Evolutionary conservation across 2,888 invertebrate species (phyloP), one percentile per base, ranked within the genome.

Genomic region (Xestia ashworthii): DNA sequence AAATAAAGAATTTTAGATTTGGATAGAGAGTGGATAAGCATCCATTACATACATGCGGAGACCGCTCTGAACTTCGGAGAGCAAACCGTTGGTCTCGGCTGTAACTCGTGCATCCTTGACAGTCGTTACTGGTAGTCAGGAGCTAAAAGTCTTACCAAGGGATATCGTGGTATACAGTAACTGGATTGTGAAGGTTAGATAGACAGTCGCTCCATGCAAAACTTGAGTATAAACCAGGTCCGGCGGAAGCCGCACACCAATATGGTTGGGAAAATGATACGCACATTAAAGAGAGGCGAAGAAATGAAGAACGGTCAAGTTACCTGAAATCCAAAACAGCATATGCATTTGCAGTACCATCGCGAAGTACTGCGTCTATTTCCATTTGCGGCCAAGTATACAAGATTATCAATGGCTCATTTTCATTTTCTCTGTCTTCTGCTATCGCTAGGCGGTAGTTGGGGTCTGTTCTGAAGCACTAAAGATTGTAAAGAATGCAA

Each of bases 321-420:
- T 94, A 98, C 98, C 98, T 98, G 91, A 98, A 98, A 83, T 98
- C 97, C 46, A 99, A 95, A 89, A 98, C 97, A 2, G 98, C 97
- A 90, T 98, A 99, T 12, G 97, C 97, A 81, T 96, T 97, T 62
- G 97, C 95, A 1, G 99, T 98, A n/a, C 99, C 99, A 76, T 97
- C 98, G 76, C 97, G 95, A 44, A 99, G 96, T n/a, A 98, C 97
- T 5, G 98, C 97, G 68, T 98, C 97, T 12, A 98, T 97, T 72
- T 98, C 97, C 95, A 99, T 97, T 75, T 97, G 97, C 0, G 99
- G 99, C 98, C 98, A 99, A 75, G 98, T 97, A 92, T 99, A 99
- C 65, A 99, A 96, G 53, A 98, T 97, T 84, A 99, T 98, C 22
- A 98, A 95, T 0, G 99, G 99, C 12, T 97, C 95, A 0, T 91